phyloP scores from a whole-genome alignment of 2,888 invertebrate species.

The Eupithecia insigniata region DNA sequence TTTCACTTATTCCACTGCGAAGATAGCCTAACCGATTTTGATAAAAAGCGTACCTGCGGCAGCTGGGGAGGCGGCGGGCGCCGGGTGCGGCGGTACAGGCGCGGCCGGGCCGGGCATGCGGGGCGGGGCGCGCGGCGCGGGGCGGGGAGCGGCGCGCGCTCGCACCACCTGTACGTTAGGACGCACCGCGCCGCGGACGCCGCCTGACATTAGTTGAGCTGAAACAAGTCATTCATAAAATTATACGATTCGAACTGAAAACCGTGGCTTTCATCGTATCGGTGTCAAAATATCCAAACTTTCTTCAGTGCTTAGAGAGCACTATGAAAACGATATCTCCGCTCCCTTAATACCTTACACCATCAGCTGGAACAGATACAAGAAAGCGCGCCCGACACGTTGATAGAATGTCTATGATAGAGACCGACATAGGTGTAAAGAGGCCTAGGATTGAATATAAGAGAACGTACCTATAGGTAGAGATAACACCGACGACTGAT shows the following conservation, averaged over 20 bases:
- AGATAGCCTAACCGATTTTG: background rate
- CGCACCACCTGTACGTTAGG: constrained; percentile 74
- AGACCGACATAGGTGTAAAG: constrained; percentile 93
- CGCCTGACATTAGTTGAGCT: constrained; percentile 87
- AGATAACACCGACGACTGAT: constrained; percentile 85
- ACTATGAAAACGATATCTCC: no score
- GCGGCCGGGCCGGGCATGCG: constrained; percentile 38
- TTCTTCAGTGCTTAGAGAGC: no score
- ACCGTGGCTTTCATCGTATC: no score
- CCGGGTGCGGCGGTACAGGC: constrained; percentile 44
- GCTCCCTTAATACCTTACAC: no score
- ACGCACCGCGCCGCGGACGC: constrained; percentile 84
- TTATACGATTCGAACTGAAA: background rate
- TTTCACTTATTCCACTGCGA: background rate
- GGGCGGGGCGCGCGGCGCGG: constrained; percentile 35
- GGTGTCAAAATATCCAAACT: no score
- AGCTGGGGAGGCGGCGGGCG: constrained; percentile 42
- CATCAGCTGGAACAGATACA: constrained; percentile 83
- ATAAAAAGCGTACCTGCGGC: constrained; percentile 34
- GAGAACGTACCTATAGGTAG: constrained; percentile 84
- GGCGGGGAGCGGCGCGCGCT: constrained; percentile 46
- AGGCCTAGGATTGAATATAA: constrained; percentile 65
- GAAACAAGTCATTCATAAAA: constrained; percentile 21
- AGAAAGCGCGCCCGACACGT: constrained; percentile 88
- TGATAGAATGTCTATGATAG: no score